Evolutionary conservation across 1,140 invertebrate genomes (phyloP).

Genomic region (Panulirus ornatus): DNA sequence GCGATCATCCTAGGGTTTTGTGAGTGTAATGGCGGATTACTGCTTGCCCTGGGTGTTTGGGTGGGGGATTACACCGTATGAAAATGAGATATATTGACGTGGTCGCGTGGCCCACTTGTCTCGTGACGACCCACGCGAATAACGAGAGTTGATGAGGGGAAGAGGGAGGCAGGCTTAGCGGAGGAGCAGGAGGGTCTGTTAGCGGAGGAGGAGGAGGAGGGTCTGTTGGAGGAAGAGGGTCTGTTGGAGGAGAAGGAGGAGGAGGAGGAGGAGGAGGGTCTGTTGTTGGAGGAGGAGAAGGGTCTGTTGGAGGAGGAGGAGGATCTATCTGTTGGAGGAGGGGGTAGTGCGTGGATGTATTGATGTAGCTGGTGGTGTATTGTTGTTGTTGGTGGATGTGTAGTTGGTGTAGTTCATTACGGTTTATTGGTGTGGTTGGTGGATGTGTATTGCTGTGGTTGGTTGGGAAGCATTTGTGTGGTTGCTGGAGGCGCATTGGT

Average conservation of each 20-base stretch:
- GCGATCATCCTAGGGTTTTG: not conserved
- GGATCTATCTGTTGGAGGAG: too few species aligned
- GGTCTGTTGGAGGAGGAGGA: too few species aligned
- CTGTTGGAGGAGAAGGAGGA: not conserved
- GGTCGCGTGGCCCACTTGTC: constrained; percentile 28
- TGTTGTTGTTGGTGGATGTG: too few species aligned
- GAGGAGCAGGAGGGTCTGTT: not conserved
- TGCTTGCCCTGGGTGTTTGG: not conserved
- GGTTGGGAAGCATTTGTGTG: too few species aligned
- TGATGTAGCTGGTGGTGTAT: too few species aligned
- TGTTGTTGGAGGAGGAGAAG: not conserved
- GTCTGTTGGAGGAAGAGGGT: not conserved
- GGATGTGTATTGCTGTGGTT: too few species aligned
- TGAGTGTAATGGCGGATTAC: constrained; percentile 28
- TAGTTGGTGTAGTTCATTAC: too few species aligned
- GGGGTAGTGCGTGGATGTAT: too few species aligned
- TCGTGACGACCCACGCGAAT: not conserved
- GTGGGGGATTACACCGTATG: constrained; percentile 15
- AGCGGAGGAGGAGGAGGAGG: not conserved
- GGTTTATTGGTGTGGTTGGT: too few species aligned
- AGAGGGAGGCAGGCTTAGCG: not conserved
- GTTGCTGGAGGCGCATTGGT: too few species aligned
- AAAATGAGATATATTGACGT: constrained; percentile 40
- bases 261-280: not conserved
- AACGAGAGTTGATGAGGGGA: not conserved